Evolutionary conservation across 2,888 invertebrate species (phyloP).

Genomic region (Drosophila anceps): DNA sequence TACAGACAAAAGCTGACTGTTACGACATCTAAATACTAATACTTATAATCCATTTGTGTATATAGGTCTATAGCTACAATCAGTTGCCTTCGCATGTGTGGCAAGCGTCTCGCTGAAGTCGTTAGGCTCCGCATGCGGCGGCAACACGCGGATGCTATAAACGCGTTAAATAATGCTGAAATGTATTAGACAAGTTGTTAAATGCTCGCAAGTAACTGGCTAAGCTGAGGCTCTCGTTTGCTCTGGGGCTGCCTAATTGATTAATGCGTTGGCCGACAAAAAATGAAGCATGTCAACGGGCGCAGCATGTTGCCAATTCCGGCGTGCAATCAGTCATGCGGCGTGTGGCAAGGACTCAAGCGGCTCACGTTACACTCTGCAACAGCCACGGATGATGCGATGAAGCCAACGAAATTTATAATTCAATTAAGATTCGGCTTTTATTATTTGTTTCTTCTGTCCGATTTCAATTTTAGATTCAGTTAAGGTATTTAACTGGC

Average conservation of each 20-base stretch:
- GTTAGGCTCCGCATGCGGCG: background rate
- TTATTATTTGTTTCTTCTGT: too few species aligned
- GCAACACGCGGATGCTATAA: background rate
- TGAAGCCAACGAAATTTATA: background rate
- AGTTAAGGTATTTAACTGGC: background rate
- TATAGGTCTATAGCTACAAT: background rate
- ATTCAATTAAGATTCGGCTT: conserved; percentile 3
- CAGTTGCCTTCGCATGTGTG: background rate
- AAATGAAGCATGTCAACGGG: conserved; percentile 58
- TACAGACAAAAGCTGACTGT: background rate
- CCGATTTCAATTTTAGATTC: background rate
- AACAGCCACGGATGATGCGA: background rate
- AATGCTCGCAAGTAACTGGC: conserved; percentile 34
- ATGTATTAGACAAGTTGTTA: conserved; percentile 62
- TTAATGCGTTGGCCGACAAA: conserved; percentile 62
- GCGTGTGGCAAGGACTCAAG: conserved; percentile 3
- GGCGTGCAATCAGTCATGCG: conserved; percentile 57
- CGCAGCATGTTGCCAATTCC: conserved; percentile 51
- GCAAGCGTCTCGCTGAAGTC: background rate
- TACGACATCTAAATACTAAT: background rate
- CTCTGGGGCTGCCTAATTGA: conserved; percentile 72
- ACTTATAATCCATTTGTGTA: background rate
- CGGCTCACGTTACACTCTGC: conserved; percentile 6
- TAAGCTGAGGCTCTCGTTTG: conserved; percentile 51
- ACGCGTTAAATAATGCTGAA: conserved; percentile 20